phyloP scores from a whole-genome alignment of 1,140 invertebrate species.

The Polypedilum pembai region DNA sequence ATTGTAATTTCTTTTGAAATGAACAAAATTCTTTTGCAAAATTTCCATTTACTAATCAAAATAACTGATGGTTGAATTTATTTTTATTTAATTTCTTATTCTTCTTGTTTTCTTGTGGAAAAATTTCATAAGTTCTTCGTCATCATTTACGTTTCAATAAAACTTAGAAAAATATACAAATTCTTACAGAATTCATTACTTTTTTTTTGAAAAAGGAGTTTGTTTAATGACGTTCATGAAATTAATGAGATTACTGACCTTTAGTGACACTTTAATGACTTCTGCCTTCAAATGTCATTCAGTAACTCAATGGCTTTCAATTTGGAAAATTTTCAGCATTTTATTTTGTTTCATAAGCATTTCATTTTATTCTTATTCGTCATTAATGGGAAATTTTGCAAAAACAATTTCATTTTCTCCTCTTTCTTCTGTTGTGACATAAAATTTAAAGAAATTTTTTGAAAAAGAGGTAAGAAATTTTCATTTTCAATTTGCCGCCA shows the following conservation, averaged over 20 bases:
- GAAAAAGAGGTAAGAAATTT: too few relatives aligned
- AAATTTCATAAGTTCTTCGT: conserved; percentile 8
- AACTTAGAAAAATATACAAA: conserved; percentile 29
- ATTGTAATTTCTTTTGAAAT: neutral
- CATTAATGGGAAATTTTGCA: too few relatives aligned
- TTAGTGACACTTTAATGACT: too few relatives aligned
- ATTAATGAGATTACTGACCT: too few relatives aligned
- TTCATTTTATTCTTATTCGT: too few relatives aligned
- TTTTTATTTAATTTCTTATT: conserved; percentile 9
- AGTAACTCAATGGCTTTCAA: neutral
- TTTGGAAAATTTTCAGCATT: neutral
- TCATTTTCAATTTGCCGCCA: neutral
- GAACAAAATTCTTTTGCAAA: neutral
- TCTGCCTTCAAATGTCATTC: neutral
- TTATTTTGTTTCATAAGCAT: neutral
- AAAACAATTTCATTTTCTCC: too few relatives aligned
- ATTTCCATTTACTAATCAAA: neutral
- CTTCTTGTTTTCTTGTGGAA: neutral
- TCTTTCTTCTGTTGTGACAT: too few relatives aligned
- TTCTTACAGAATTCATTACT: conserved; percentile 20
- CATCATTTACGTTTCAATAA: conserved; percentile 5
- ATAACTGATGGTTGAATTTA: neutral
- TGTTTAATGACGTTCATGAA: too few relatives aligned
- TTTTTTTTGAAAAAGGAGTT: neutral
- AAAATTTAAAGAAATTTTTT: too few relatives aligned